These are phyloP conservation scores for Drosophila saltans DNA, from an alignment of 1,140 invertebrate genomes.

Conservation along the genomic window DNA sequence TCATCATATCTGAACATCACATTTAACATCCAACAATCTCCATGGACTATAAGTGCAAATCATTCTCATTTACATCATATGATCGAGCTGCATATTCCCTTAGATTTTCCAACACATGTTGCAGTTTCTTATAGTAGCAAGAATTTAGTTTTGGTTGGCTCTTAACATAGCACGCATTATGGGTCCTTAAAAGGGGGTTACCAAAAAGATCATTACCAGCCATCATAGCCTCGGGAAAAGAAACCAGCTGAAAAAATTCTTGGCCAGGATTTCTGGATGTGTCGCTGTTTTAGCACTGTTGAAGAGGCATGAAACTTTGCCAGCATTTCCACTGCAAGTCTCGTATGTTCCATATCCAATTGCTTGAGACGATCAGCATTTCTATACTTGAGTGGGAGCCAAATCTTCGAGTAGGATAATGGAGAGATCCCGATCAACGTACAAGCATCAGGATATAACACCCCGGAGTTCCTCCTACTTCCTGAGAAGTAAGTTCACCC, in stretches of 20 bases:
- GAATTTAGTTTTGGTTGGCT: conserved; percentile 30
- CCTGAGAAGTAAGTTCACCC: conserved; percentile 37
- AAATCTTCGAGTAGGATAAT: conserved; percentile 84
- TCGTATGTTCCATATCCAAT: conserved; percentile 83
- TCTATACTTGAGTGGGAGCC: conserved; percentile 80
- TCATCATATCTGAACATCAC: conserved; percentile 85
- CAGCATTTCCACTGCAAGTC: conserved; percentile 83
- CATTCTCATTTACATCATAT: conserved; percentile 72
- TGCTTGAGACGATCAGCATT: conserved; percentile 85
- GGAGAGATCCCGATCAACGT: conserved; percentile 51
- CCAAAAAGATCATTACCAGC: conserved; percentile 34
- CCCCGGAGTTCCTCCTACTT: conserved; percentile 56
- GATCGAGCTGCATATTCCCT: conserved; percentile 57
- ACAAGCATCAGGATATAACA: conserved; percentile 57
- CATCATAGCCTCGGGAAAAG: conserved; percentile 34
- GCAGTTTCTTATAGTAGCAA: conserved; percentile 59
- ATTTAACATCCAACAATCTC: conserved; percentile 87
- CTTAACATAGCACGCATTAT: conserved; percentile 49
- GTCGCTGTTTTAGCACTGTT: conserved; percentile 39
- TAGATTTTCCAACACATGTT: conserved; percentile 31
- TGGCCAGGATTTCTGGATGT: conserved; percentile 33
- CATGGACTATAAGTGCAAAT: conserved; percentile 86
- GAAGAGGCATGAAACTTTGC: conserved; percentile 85
- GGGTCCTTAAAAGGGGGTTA: conserved; percentile 28
- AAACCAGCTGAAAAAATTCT: conserved; percentile 41